phyloP scores from a whole-genome alignment of 2,888 invertebrate genomes.

The Tetheella fluctuosa region DNA sequence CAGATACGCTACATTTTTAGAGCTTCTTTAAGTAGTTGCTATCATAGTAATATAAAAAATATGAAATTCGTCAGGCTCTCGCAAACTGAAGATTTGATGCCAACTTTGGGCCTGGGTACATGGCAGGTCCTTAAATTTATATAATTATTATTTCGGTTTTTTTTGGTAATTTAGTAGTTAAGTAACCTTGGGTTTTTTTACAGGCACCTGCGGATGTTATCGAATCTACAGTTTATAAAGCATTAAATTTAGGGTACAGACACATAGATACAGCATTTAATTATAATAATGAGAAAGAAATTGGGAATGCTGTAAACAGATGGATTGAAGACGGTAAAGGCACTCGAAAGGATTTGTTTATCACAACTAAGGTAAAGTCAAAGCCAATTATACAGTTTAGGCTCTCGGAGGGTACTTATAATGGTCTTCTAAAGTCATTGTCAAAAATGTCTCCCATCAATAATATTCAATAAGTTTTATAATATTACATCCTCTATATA shows the following conservation, averaged over 20 bases:
- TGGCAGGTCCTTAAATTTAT: constrained; percentile 82
- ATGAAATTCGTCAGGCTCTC: constrained; percentile 78
- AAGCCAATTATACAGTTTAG: too few species aligned
- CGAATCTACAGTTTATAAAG: constrained; percentile 85
- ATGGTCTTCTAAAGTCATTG: too few species aligned
- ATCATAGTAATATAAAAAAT: constrained; percentile 52
- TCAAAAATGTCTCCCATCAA: too few species aligned
- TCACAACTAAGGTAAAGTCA: constrained; percentile 89
- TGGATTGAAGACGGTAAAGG: constrained; percentile 87
- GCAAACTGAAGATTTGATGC: constrained; percentile 84
- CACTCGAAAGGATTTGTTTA: constrained; percentile 88
- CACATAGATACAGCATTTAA: constrained; percentile 92
- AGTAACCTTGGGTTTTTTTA: constrained; percentile 19
- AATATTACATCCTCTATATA: too few species aligned
- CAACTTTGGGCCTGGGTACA: constrained; percentile 89
- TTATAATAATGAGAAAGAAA: constrained; percentile 90
- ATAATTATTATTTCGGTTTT: neutral
- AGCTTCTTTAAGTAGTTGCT: constrained; percentile 36
- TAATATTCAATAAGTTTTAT: too few species aligned
- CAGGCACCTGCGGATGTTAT: constrained; percentile 87
- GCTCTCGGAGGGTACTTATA: too few species aligned
- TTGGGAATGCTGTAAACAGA: constrained; percentile 87
- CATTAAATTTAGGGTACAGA: constrained; percentile 88
- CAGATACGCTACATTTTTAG: constrained; percentile 39
- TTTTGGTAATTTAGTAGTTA: neutral